Base-by-base conservation (phyloP, 1,140 invertebrate genomes). In the Microplitis mediator region DNA sequence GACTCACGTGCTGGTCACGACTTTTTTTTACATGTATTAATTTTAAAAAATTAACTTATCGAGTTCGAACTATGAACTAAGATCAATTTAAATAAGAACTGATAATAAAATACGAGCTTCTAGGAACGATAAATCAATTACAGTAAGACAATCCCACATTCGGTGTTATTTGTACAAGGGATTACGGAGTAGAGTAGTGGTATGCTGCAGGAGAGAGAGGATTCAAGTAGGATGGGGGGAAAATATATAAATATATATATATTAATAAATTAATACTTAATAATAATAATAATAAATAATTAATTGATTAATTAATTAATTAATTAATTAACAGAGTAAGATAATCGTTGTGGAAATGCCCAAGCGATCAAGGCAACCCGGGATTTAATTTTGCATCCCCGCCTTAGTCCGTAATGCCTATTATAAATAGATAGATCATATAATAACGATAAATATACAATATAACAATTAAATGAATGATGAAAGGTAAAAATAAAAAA, bases 321-420 rank as follows among this genome's bases (percentile, higher is more conserved):
- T 36, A 64, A 64, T 31, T 23, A 50, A 31, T 3, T 50, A 50
- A 50, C 16, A 64, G 62, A 64, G 14, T 31, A 35, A 54, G 35
- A 51, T 54, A 68, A 58, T 54, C 35, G 52, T 52, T 67, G 56
- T 14, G 51, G 68, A 74, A 66, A 70, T 71, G 62, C 67, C 74
- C 64, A 73, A 72, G 61, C 31, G 73, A 74, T 66, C 52, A 74
- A 72, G 71, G 74, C 74, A 60, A 75, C 58, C 67, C 62, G 74
- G 71, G 74, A 71, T 67, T 75, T 73, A 68, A 66, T 75, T 75
- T 69, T 71, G 71, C 71, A 70, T 75, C 72, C 71, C 71, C 74
- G 74, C 74, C 74, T 75, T 75, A 75, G 74, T 75, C 74, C 66
- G 68, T 61, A 67, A 73, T 71, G 74, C 74, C 74, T 75, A 75